Percentiles rank a stretch among this genome's conserved stretches.
These are phyloP conservation scores for Daubentonia madagascariensis DNA, from an alignment of 2,113 vertebrate species.

Conservation along the genomic window DNA sequence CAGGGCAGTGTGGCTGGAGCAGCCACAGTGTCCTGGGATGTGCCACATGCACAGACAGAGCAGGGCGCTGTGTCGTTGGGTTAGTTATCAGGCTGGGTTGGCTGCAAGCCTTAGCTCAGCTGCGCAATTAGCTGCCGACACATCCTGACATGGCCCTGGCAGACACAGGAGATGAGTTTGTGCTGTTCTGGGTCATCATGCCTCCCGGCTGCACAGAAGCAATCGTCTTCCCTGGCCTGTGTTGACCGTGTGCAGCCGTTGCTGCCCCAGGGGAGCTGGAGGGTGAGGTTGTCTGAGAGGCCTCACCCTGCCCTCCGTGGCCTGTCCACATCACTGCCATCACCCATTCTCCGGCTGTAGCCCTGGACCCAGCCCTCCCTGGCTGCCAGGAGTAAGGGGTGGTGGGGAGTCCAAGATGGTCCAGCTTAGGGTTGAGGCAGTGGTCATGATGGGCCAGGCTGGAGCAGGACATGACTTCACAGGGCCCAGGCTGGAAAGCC, in stretches of 20 bases:
- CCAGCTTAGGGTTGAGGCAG: background rate
- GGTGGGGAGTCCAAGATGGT: background rate
- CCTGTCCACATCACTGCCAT: background rate
- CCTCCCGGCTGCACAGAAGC: background rate
- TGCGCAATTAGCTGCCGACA: background rate
- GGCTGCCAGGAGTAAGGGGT: background rate
- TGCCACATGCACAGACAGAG: background rate
- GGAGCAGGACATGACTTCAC: background rate
- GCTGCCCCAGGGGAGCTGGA: background rate
- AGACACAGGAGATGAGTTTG: background rate
- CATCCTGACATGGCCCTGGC: background rate
- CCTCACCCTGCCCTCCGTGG: background rate
- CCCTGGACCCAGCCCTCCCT: background rate
- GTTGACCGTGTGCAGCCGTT: background rate
- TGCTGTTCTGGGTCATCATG: background rate
- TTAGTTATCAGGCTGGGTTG: background rate
- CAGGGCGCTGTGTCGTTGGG: accelerated
- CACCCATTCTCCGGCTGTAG: background rate
- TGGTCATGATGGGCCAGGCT: background rate
- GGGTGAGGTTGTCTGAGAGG: no score
- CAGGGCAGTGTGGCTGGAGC: background rate
- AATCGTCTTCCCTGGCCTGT: background rate
- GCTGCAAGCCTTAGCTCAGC: background rate
- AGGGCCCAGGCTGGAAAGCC: background rate
- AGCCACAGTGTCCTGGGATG: background rate